A percentile compares a stretch with the other conserved stretches of the same genome.
Evolutionary conservation across 2,888 invertebrate genomes (phyloP).

Genomic region (Cantharis nigra): DNA sequence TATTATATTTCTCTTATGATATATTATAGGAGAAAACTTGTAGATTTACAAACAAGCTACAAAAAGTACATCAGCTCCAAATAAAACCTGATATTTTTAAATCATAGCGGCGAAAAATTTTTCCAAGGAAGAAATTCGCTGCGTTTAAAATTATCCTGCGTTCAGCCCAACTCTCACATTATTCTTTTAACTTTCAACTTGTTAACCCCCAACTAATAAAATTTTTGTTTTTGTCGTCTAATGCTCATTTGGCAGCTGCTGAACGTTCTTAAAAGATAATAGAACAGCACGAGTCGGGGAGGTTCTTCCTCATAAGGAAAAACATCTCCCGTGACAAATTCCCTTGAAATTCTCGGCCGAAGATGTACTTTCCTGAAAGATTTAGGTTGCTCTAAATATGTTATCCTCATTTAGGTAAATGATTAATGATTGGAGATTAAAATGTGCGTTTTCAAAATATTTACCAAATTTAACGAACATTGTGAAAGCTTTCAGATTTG

Average conservation of each 20-base stretch:
- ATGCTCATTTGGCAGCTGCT: conserved; percentile 26
- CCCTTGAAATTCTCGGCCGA: neutral
- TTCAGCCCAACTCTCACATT: neutral
- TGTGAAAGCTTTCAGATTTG: neutral
- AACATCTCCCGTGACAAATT: neutral
- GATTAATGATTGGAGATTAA: neutral
- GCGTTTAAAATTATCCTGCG: too few relatives aligned
- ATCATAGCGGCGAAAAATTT: too few relatives aligned
- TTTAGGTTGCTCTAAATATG: neutral
- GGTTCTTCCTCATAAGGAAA: neutral
- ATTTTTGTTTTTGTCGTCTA: neutral
- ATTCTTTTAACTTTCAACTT: neutral
- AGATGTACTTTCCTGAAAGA: neutral
- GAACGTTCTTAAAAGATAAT: conserved; percentile 32
- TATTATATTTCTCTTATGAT: too few relatives aligned
- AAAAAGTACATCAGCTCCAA: too few relatives aligned
- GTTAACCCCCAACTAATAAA: neutral
- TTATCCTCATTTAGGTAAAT: neutral
- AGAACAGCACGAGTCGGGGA: conserved; percentile 39
- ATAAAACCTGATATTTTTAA: too few relatives aligned
- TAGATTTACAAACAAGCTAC: too few relatives aligned
- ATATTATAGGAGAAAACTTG: too few relatives aligned
- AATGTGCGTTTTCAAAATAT: neutral
- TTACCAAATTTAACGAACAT: neutral
- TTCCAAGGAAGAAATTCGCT: too few relatives aligned